Evolutionary conservation across 1,140 invertebrate species (phyloP), one percentile per base, ranked within the genome.

Genomic region (Heliconius hermathena): DNA sequence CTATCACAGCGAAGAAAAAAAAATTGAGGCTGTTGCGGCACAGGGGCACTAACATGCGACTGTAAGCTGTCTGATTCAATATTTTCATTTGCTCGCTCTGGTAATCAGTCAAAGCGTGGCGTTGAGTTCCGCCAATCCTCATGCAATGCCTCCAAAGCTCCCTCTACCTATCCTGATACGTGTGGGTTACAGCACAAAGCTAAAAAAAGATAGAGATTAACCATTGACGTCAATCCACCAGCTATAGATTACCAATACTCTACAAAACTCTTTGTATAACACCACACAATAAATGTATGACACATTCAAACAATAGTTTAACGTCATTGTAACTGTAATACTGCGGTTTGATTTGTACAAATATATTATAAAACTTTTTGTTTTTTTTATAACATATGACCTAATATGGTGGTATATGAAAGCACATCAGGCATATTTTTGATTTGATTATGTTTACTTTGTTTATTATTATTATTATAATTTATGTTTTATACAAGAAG

Each of bases 261-360:
- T 29, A 66, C 26, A 66, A 26, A 26, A 16, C 22, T 66, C 60
- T 66, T 26, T 66, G 60, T 66, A 29, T 1, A 18, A 22, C 22
- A 66, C 9, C 26, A 66, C 60, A 66, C 22, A 66, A 66, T 29
- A 66, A 66, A 29, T 66, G 60, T 29, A 66, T 66, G 60, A 66
- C 60, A 66, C 60, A 66, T 66, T 29, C 60, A 66, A 66, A 66
- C 60, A 66, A 66, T 66, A 11, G 22, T 29, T 66, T 66, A 66
- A 66, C 60, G 60, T 66, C 60, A 66, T 66, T 66, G 60, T 66
- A 66, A 29, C 60, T 66, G 60, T 66, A 26, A 66, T 66, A 29
- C 5, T 66, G 60, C 60, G 60, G 60, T 66, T 66, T 66, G 3
- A 66, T 66, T 66, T 66, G 26, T 22, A 57, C 54, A 57, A 9